These are phyloP conservation scores for Limosa lapponica DNA, from an alignment of 2,797 vertebrate genomes.

Conservation along the genomic window DNA sequence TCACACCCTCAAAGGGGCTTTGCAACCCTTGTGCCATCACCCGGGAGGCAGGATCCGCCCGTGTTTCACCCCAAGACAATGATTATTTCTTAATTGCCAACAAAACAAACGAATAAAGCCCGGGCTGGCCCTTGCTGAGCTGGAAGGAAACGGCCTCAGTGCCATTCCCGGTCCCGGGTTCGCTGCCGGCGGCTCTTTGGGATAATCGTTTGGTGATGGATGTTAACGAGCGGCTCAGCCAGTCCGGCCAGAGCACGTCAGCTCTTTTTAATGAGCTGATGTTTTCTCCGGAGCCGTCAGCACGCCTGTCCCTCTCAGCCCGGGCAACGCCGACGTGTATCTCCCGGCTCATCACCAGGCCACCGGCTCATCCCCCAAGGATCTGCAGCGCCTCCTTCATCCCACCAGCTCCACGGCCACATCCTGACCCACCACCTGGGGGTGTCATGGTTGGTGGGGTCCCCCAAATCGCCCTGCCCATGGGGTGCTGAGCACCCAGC, in stretches of 20 bases:
- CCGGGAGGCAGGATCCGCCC: not conserved
- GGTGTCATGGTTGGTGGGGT: rapidly evolving
- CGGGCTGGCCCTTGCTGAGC: not conserved
- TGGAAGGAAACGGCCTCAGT: not conserved
- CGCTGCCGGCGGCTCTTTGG: not conserved
- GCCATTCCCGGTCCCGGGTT: not conserved
- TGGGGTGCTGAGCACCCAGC: not conserved
- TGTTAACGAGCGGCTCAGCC: not conserved
- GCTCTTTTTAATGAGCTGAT: not conserved
- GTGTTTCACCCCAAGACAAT: not conserved
- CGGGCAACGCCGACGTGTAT: rapidly evolving
- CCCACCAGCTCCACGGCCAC: rapidly evolving
- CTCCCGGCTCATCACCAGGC: not conserved
- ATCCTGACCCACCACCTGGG: not conserved
- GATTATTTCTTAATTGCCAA: constrained; percentile 12
- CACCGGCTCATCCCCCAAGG: not conserved
- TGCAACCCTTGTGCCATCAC: not conserved
- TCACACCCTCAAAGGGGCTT: not conserved
- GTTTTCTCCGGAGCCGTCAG: not conserved
- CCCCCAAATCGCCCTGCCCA: rapidly evolving
- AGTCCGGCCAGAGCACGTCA: not conserved
- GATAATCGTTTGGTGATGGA: not conserved
- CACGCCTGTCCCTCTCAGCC: not conserved
- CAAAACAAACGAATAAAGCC: constrained; percentile 12
- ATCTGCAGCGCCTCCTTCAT: not conserved